Evolutionary conservation across 2,888 invertebrate genomes (phyloP).

Genomic region (Petrolisthes manimaculis): DNA sequence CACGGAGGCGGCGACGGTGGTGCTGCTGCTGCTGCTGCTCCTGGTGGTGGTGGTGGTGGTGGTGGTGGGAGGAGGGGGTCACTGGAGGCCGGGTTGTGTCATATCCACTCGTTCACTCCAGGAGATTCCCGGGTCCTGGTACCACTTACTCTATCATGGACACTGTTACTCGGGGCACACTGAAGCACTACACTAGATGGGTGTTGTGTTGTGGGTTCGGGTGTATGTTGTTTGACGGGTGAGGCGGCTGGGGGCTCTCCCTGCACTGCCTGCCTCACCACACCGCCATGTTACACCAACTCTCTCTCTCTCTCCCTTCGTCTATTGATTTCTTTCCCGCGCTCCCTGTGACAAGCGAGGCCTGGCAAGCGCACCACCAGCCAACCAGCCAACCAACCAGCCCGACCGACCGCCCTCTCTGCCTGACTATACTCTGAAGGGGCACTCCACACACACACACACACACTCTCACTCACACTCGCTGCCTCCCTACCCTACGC

Average conservation of each 20-base stretch:
- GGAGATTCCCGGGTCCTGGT: too few relatives aligned
- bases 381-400: neutral
- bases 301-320: slow-evolving; percentile 51
- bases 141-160: slow-evolving; percentile 37
- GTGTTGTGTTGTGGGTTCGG: neutral
- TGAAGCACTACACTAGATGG: slow-evolving; percentile 37
- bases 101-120: neutral
- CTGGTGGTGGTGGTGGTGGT: slow-evolving; percentile 30
- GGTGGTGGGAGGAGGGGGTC: neutral
- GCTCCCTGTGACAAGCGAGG: slow-evolving; percentile 50
- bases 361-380: slow-evolving; percentile 31
- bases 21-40: slow-evolving; percentile 36
- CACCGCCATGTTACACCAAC: slow-evolving; percentile 41
- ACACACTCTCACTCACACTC: neutral
- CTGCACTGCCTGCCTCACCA: slow-evolving; percentile 39
- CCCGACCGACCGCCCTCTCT: neutral
- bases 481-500: neutral
- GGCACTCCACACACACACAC: neutral
- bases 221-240: neutral
- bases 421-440: neutral
- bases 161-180: slow-evolving; percentile 34
- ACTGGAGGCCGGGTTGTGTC: slow-evolving; percentile 7
- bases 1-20: too few relatives aligned
- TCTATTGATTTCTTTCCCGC: slow-evolving; percentile 60
- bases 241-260: slow-evolving; percentile 23